phyloP scores from a whole-genome alignment of 1,140 invertebrate genomes.

The Trachymyrmex septentrionalis region DNA sequence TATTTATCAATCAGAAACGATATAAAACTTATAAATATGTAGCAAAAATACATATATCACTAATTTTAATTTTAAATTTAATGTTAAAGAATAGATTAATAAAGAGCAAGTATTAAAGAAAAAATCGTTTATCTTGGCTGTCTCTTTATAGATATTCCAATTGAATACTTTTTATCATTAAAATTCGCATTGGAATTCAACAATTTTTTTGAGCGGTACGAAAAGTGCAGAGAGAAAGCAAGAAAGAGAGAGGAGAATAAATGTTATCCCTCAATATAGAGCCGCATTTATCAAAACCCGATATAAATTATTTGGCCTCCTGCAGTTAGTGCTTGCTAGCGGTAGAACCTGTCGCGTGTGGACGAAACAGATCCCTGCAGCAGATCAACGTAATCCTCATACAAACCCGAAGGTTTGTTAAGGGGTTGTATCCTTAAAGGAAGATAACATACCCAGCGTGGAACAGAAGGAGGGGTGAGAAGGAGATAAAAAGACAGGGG shows the following conservation, averaged over 20 bases:
- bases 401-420: slow-evolving; percentile 72
- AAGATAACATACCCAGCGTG: slow-evolving; percentile 1
- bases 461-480: neutral
- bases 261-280: slow-evolving; percentile 25
- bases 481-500: neutral
- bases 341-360: slow-evolving; percentile 70
- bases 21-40: neutral
- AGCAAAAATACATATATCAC: neutral
- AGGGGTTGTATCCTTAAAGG: slow-evolving; percentile 64
- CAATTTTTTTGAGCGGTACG: neutral
- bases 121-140: neutral
- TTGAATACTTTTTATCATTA: neutral
- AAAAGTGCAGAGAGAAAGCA: neutral
- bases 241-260: neutral
- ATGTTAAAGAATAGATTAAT: neutral
- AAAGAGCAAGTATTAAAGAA: neutral
- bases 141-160: neutral
- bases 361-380: slow-evolving; percentile 64
- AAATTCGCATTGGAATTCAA: neutral
- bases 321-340: slow-evolving; percentile 30
- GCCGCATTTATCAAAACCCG: slow-evolving; percentile 46
- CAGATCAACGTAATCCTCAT: slow-evolving; percentile 74
- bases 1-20: neutral
- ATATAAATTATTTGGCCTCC: slow-evolving; percentile 56
- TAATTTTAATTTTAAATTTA: neutral